Evolutionary conservation across 2,888 invertebrate species (phyloP).

Genomic region (Rhaphigaster nebulosa): DNA sequence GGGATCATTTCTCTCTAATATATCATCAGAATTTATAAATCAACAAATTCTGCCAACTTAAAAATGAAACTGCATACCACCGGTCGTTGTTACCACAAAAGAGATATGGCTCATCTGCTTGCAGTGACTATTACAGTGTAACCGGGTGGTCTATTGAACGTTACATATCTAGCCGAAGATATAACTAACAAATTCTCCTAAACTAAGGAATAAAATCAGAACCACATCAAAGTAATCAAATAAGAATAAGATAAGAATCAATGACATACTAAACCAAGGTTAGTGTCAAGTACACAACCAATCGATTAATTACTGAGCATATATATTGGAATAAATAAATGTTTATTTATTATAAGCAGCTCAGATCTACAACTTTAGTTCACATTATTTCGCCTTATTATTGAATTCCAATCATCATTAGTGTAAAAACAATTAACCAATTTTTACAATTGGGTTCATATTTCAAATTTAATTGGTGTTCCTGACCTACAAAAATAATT

Average conservation of each 20-base stretch:
- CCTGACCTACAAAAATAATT: conserved; percentile 7
- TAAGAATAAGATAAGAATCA: not conserved
- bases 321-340: not conserved
- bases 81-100: too few relatives aligned
- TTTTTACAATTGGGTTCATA: not conserved
- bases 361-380: not conserved
- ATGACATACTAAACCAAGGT: conserved; percentile 1
- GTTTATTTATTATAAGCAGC: not conserved
- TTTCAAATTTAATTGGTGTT: not conserved
- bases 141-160: too few relatives aligned
- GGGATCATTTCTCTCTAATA: too few relatives aligned
- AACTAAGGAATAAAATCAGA: not conserved
- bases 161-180: too few relatives aligned
- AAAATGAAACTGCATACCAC: too few relatives aligned
- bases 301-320: not conserved
- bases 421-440: not conserved
- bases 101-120: too few relatives aligned
- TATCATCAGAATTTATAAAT: too few relatives aligned
- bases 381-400: not conserved
- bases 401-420: not conserved
- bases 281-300: not conserved
- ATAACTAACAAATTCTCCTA: not conserved
- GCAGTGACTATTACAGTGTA: too few relatives aligned
- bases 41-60: too few relatives aligned
- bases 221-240: not conserved